phyloP scores from a whole-genome alignment of 2,888 invertebrate species.

The Homarus gammarus region DNA sequence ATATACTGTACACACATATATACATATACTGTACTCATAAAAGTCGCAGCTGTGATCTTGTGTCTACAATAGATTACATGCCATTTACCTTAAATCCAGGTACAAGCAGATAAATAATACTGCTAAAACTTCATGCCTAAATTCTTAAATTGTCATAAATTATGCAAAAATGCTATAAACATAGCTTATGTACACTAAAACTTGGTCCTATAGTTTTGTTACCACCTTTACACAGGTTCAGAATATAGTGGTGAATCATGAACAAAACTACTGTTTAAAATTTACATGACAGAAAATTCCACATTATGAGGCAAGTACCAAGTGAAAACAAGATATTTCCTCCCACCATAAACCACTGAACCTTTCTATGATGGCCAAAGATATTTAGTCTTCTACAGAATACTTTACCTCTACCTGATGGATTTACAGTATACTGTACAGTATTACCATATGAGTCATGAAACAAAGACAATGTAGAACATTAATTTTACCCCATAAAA shows the following conservation, averaged over 20 bases:
- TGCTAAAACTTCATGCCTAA: background rate
- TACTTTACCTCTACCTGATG: no score
- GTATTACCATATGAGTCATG: no score
- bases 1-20: no score
- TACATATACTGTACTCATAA: background rate
- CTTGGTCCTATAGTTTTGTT: conserved; percentile 17
- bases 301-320: background rate
- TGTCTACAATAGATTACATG: conserved; percentile 3
- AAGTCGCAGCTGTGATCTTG: no score
- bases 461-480: no score
- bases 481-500: no score
- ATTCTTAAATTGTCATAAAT: background rate
- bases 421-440: no score
- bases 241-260: no score
- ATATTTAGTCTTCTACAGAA: background rate
- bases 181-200: conserved; percentile 32
- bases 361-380: no score
- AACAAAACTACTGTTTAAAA: background rate
- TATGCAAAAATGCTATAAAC: background rate
- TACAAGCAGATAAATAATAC: background rate
- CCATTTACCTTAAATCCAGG: background rate
- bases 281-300: no score
- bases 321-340: background rate
- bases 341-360: background rate
- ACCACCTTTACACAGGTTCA: background rate